Evolutionary conservation across 2,797 vertebrate genomes (phyloP), one percentile per base, ranked within the genome.

Genomic region (Corythornis leucogaster): DNA sequence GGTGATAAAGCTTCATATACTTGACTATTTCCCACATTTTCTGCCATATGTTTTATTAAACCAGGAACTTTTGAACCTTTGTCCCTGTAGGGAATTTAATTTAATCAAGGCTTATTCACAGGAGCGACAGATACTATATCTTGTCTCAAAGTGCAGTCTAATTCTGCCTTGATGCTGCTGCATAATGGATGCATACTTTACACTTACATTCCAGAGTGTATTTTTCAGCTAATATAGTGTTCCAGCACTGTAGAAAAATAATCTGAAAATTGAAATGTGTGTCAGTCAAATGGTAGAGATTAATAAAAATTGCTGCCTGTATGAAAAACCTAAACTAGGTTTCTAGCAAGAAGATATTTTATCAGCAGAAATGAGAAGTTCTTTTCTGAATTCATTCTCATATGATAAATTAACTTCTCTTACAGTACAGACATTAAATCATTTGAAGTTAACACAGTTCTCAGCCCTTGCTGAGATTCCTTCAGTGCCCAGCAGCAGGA

Each of bases 141-240:
- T 93, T 95, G 62, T 92, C 88, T 93, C 73, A 85, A 92, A 96
- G 92, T 89, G 84, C 78, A 87, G 88, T 78, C 91, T 93, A 88
- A 96, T 94, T 95, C 93, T 94, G 94, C 88, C 90, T 89, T 85
- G 85, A 94, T 93, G 80, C 80, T 93, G 46, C 78, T 95, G 85
- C 90, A 96, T 96, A 96, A 96, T 94, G 88, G 81, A 94, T 96
- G 90, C 92, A 85, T 93, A 92, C 90, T 96, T 95, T 95, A 80
- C 58, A 54, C 88, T 82, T 80, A 83, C 69, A 66, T 93, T 93
- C 73, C 79, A 85, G 81, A 90, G 69, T 87, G 75, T 90, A 87
- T 94, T 93, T 93, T 96, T 84, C 88, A 93, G 78, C 61, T 96
- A 92, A 91, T 93, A 82, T 45, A 82, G 80, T 74, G 64, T 80